Evolutionary conservation across 2,797 vertebrate genomes (phyloP).

Genomic region (Lerista edwardsae): DNA sequence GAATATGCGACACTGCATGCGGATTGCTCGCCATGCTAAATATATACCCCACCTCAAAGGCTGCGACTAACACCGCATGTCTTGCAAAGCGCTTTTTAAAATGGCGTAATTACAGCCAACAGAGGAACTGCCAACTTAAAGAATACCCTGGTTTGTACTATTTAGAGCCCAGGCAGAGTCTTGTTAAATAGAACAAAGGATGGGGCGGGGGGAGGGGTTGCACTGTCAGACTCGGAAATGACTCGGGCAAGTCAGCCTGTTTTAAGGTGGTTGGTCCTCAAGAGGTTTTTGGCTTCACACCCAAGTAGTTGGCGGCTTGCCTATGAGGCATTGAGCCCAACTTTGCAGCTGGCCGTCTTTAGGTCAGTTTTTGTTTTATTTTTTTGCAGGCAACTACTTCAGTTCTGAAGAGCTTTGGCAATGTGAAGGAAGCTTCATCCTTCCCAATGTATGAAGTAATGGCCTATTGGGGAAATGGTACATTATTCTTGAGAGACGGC

Average conservation of each 20-base stretch:
- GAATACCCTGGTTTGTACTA: not conserved
- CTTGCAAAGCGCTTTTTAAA: not conserved
- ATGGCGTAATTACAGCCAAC: not conserved
- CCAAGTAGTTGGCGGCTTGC: not conserved
- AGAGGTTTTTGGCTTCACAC: not conserved
- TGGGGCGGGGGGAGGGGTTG: not conserved
- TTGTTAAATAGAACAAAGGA: not conserved
- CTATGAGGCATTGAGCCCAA: not conserved
- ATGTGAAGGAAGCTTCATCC: not conserved
- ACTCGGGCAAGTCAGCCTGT: not conserved
- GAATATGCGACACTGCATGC: not conserved
- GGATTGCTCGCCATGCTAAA: not conserved
- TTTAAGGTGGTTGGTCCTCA: not conserved
- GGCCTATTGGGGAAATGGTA: not conserved
- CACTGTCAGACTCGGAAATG: too few relatives aligned
- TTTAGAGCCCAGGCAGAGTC: not conserved
- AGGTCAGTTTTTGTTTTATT: too few relatives aligned
- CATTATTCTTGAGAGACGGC: too few relatives aligned
- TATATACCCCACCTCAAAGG: not conserved
- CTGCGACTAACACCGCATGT: not conserved
- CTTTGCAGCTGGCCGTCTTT: not conserved
- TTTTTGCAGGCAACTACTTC: not conserved
- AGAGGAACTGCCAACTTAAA: not conserved
- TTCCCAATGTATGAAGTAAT: not conserved
- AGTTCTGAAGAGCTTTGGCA: not conserved